These are phyloP conservation scores for Lepus americanus DNA, from an alignment of 2,113 vertebrate genomes.

Conservation along the genomic window DNA sequence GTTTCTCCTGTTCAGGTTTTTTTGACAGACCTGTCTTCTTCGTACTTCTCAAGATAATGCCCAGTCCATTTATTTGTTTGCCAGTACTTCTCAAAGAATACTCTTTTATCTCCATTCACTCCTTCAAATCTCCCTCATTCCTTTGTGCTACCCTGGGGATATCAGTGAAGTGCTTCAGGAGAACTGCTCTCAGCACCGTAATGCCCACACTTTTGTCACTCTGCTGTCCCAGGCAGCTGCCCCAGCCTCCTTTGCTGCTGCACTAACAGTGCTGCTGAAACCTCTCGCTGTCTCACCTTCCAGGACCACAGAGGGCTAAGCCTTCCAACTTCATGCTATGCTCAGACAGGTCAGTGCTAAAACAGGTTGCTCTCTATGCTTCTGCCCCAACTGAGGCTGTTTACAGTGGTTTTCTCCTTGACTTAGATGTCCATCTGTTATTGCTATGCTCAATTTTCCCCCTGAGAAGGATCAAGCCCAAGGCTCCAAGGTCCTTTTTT, in stretches of 20 bases:
- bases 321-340: neutral
- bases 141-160: neutral
- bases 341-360: neutral
- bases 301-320: neutral
- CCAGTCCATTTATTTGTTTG: neutral
- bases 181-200: neutral
- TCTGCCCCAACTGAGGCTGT: neutral
- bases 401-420: neutral
- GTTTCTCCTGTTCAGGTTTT: slow-evolving; percentile 29
- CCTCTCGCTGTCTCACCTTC: neutral
- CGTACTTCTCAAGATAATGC: slow-evolving; percentile 7
- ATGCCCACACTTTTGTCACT: neutral
- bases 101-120: neutral
- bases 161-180: neutral
- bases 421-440: neutral
- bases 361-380: neutral
- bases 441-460: neutral
- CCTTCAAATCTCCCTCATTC: neutral
- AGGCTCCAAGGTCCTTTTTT: neutral
- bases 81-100: neutral
- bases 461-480: neutral
- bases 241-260: neutral
- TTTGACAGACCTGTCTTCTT: neutral
- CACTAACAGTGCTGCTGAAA: neutral
- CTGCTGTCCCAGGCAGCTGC: neutral